Evolutionary conservation across 2,888 invertebrate species (phyloP).

Genomic region (Drosophila putrida): DNA sequence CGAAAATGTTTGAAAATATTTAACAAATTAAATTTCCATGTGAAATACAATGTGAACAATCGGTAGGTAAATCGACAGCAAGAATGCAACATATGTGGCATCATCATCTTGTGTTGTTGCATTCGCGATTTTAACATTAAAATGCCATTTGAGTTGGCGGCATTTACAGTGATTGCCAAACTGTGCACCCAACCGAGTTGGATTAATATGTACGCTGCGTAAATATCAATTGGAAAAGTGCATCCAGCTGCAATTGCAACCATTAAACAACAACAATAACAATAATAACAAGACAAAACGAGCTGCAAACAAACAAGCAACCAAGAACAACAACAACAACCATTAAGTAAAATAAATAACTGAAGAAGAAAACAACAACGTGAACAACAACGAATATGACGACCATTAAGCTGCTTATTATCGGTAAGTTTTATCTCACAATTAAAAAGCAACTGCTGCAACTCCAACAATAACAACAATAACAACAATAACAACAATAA

Average conservation of each 20-base stretch:
- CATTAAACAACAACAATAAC: slow-evolving; percentile 13
- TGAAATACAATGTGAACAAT: slow-evolving; percentile 1
- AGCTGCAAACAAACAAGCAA: slow-evolving; percentile 23
- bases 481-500: not conserved
- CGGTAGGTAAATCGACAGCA: slow-evolving; percentile 7
- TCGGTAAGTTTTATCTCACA: slow-evolving; percentile 82
- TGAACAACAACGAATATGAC: slow-evolving; percentile 65
- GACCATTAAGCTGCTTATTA: slow-evolving; percentile 81
- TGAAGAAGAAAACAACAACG: slow-evolving; percentile 12
- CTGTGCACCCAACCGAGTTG: slow-evolving; percentile 44
- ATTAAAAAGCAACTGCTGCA: slow-evolving; percentile 66
- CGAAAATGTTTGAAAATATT: slow-evolving; percentile 14
- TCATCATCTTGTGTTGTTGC: slow-evolving; percentile 23
- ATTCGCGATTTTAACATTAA: slow-evolving; percentile 63
- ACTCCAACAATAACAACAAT: slow-evolving; percentile 4
- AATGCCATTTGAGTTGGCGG: slow-evolving; percentile 65
- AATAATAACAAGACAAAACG: slow-evolving; percentile 18
- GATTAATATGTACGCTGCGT: slow-evolving; percentile 47
- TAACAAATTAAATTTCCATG: slow-evolving; percentile 10
- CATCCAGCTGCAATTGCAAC: slow-evolving; percentile 23
- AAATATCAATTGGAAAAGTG: slow-evolving; percentile 47
- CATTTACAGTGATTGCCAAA: slow-evolving; percentile 57
- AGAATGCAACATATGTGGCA: slow-evolving; percentile 4
- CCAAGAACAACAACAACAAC: slow-evolving; percentile 27
- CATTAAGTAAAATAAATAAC: slow-evolving; percentile 14